Evolutionary conservation across 2,888 invertebrate species (phyloP), one percentile per base, ranked within the genome.

Genomic region (Drosophila anceps): DNA sequence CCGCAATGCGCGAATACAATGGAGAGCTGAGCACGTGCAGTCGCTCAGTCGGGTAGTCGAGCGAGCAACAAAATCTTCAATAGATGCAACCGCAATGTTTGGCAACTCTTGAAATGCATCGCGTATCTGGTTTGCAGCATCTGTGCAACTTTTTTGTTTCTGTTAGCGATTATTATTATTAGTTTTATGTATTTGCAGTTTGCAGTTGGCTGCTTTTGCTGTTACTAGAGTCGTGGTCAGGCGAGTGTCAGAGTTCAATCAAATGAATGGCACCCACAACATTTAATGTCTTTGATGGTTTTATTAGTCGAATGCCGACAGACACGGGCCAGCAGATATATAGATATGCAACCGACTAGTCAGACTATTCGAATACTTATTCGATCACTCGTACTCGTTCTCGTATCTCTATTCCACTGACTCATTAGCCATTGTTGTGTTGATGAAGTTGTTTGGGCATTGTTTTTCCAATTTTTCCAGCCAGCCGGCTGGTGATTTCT

Each of bases 191-290:
- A 66, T 66, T 66, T 67, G 55, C 50, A 31, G 69, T 57, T 68
- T 59, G 65, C 60, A 67, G 77, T 57, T 80, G 51, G 39, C 48
- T 24, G 59, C 4, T 55, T 82, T 79, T 62, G 60, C 50, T 57
- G 44, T 74, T 62, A 46, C 27, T 20, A 39, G 39, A 62, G 69
- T 65, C 61, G 64, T 83, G 83, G 83, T 83, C 83, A 83, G 76
- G 71, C 43, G 48, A 57, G 70, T 73, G 81, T 90, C 86, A 88
- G 69, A 90, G 87, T 88, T 90, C 87, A 87, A 75, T 68, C 90
- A 88, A 87, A 87, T 87, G 87, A 87, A 87, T 87, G 83, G 87
- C 87, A 87, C 90, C 87, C 87, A 88, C 84, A 84, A 84, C 78
- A 73, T 82, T 90, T 84, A 87, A 87, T 90, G 88, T 79, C 79